Conservation (phyloP, 1,140 invertebrate genomes). For the Panonychus citri region DNA sequence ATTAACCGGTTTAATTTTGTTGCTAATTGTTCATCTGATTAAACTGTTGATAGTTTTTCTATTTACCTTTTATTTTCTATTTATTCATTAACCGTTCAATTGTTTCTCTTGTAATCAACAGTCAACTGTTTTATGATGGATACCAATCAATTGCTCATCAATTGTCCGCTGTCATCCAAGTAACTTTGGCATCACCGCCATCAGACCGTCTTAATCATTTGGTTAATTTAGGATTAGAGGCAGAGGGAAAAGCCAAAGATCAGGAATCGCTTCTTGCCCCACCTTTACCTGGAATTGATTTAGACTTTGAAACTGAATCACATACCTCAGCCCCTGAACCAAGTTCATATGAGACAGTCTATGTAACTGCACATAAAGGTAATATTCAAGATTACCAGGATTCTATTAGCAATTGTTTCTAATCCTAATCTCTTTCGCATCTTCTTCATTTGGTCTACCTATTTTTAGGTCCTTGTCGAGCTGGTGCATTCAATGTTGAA, state of each 20-base stretch:
- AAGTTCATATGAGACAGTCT: conserved; percentile 79
- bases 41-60: neutral
- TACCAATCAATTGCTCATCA: conserved; percentile 65
- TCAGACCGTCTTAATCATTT: conserved; percentile 72
- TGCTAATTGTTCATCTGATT: neutral
- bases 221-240: conserved; percentile 56
- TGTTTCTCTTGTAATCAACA: neutral
- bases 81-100: neutral
- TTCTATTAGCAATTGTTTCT: too few species aligned
- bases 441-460: too few species aligned
- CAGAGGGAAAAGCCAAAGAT: conserved; percentile 38
- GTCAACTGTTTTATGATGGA: conserved; percentile 71
- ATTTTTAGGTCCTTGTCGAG: conserved; percentile 41
- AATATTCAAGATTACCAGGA: too few species aligned
- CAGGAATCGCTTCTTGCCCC: conserved; percentile 5
- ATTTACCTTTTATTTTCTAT: neutral
- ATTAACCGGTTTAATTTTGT: neutral
- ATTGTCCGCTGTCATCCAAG: conserved; percentile 50
- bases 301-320: conserved; percentile 84
- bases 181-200: conserved; percentile 64
- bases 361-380: conserved; percentile 94
- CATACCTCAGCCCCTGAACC: neutral
- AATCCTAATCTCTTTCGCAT: too few species aligned
- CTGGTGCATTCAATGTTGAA: conserved; percentile 79
- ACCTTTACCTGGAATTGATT: conserved; percentile 43